These are phyloP conservation scores for Micrastur ruficollis DNA, from an alignment of 2,797 vertebrate genomes.

Conservation along the genomic window DNA sequence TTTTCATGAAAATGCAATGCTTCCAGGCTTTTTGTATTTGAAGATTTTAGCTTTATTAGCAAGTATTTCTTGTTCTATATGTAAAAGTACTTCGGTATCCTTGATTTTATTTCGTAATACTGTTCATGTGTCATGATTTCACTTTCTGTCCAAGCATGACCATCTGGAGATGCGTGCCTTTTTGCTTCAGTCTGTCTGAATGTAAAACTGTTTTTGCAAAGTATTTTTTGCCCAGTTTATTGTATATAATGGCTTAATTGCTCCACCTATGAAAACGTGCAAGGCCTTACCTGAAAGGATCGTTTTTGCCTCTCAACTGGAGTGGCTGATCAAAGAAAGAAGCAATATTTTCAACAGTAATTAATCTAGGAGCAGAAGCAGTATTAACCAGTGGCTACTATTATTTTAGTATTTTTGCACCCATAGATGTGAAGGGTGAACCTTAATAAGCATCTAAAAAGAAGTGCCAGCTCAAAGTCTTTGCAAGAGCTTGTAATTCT, in stretches of 20 bases:
- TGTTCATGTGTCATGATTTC: not conserved
- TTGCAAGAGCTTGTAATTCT: not conserved
- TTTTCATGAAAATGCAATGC: not conserved
- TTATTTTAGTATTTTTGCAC: not conserved
- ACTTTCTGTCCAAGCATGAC: not conserved
- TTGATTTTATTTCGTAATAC: not conserved
- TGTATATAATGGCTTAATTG: not conserved
- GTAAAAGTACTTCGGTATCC: not conserved
- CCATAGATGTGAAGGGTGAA: not conserved
- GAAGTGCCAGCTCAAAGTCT: not conserved
- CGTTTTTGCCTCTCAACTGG: not conserved
- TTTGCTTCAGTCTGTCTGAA: not conserved
- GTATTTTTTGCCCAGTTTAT: not conserved
- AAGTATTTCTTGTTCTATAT: not conserved
- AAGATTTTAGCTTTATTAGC: not conserved
- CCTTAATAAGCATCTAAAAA: not conserved
- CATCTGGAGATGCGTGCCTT: not conserved
- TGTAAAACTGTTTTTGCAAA: not conserved
- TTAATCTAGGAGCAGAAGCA: not conserved
- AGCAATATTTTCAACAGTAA: conserved; percentile 14
- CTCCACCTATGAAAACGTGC: not conserved
- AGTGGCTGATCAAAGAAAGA: not conserved
- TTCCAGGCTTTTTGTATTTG: not conserved
- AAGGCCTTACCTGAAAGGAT: not conserved
- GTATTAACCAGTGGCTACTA: not conserved